phyloP scores from a whole-genome alignment of 2,797 vertebrate species.

The Chanos chanos region DNA sequence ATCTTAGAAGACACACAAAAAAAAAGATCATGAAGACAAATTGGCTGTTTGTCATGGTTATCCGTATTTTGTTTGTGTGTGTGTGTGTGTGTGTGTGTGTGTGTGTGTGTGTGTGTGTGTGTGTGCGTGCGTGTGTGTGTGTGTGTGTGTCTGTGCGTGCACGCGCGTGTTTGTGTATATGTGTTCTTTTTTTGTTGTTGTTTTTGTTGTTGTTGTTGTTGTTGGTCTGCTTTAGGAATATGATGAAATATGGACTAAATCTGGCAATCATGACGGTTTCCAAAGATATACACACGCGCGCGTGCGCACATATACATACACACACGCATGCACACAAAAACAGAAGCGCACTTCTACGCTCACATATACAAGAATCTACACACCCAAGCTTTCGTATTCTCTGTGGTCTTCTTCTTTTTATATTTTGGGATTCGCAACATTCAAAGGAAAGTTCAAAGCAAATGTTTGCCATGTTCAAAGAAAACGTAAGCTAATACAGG shows the following conservation, averaged over 20 bases:
- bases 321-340: background rate
- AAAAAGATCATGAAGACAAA: conserved; percentile 29
- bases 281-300: conserved; percentile 10
- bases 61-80: conserved; percentile 17
- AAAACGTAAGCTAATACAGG: conserved; percentile 37
- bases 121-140: background rate
- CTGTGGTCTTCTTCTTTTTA: conserved; percentile 29
- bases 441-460: conserved; percentile 44
- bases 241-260: conserved; percentile 22
- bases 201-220: conserved; percentile 3
- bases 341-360: background rate
- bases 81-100: too few species aligned
- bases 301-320: background rate
- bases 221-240: conserved; percentile 10
- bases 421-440: conserved; percentile 36
- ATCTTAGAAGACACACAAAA: conserved; percentile 38
- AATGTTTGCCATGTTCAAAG: conserved; percentile 44
- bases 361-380: too few species aligned
- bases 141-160: conserved; percentile 51
- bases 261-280: conserved; percentile 9
- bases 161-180: conserved; percentile 9
- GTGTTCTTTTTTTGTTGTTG: conserved; percentile 1
- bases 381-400: conserved; percentile 27
- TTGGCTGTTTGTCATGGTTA: conserved; percentile 20
- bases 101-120: background rate